Evolutionary conservation across 2,113 vertebrate species (phyloP), one percentile per base, ranked within the genome.

Genomic region (Periophthalmus modestus): DNA sequence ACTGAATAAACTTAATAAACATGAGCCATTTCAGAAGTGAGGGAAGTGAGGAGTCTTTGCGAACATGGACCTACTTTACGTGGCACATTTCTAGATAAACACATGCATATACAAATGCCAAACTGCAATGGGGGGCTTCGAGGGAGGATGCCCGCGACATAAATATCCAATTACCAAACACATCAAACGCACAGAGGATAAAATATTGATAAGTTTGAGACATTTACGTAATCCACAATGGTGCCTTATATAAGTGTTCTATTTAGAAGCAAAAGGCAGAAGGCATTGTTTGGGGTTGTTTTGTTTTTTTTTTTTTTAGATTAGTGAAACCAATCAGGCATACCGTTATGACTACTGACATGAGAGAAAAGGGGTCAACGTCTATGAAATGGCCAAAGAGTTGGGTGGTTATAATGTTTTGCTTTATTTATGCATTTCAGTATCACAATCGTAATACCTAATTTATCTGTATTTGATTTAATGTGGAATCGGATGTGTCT

Each of bases 171-270:
- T 92, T 91, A 92, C 81, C 76, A 91, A 91, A 91, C 89, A 91
- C 89, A 90, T 91, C 90, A 91, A 91, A 91, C 86, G 82, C 87
- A 91, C 87, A 86, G 81, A 84, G 80, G 79, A 92, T 92, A 82
- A 92, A 92, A 92, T 92, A 92, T 92, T 92, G 91, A 92, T 92
- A 87, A 90, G 84, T 83, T 89, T 87, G 86, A 92, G 85, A 89
- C 82, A 89, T 92, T 92, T 92, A 92, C 85, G 88, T 92, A 92
- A 92, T 90, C 86, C 89, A 90, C 91, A 89, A 88, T 89, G 82
- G 90, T 80, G 89, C 66, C 88, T 92, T 92, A 92, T 85, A 84
- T 92, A 92, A 92, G 89, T 82, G 90, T 80, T 92, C 87, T 82
- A 90, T 84, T 92, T 91, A 80, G 74, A 78, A 84, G 86, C 62